Evolutionary conservation across 2,113 vertebrate genomes (phyloP).

Genomic region (Oncorhynchus nerka): DNA sequence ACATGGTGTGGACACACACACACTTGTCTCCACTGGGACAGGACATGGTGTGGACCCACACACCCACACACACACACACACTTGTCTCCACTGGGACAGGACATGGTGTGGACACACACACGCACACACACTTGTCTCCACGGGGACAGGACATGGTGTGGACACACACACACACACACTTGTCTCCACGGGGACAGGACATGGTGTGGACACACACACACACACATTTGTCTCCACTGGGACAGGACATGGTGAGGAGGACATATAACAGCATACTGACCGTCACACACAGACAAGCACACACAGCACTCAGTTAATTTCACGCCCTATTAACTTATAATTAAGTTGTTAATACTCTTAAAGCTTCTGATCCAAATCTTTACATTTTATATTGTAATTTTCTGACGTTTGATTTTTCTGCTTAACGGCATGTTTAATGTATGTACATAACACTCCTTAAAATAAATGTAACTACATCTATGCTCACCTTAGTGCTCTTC

Average conservation of each 20-base stretch:
- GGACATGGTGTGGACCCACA: too few relatives aligned
- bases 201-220: neutral
- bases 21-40: too few relatives aligned
- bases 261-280: neutral
- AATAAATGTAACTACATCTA: too few relatives aligned
- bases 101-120: constrained; percentile 79
- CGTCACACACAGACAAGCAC: neutral
- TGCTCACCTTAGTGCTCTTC: too few relatives aligned
- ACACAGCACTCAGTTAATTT: neutral
- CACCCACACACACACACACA: too few relatives aligned
- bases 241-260: neutral
- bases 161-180: too few relatives aligned
- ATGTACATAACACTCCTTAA: too few relatives aligned
- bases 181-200: neutral
- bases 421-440: too few relatives aligned
- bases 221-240: too few relatives aligned
- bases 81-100: too few relatives aligned
- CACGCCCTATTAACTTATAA: neutral
- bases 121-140: too few relatives aligned
- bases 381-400: neutral
- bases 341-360: neutral
- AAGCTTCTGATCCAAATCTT: neutral
- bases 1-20: too few relatives aligned
- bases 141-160: neutral
- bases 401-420: neutral